A percentile compares a stretch with the other conserved stretches of the same genome.
Evolutionary conservation across 2,113 vertebrate genomes (phyloP).

Genomic region (Pantherophis guttatus): DNA sequence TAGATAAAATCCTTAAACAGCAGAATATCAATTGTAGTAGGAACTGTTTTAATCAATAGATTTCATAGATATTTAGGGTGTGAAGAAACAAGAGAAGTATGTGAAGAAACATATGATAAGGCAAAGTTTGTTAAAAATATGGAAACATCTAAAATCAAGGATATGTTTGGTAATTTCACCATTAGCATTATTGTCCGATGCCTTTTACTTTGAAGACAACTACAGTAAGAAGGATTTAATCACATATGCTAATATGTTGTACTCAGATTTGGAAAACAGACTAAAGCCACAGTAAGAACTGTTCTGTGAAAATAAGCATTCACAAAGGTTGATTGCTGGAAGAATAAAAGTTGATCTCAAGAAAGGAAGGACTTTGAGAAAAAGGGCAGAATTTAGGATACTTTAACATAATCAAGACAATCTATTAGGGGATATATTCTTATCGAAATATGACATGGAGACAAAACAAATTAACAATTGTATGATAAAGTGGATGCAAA

Average conservation of each 20-base stretch:
- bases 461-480: not conserved
- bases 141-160: not conserved
- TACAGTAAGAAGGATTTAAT: not conserved
- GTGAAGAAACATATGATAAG: not conserved
- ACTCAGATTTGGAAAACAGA: not conserved
- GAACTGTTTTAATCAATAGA: not conserved
- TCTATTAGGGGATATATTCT: not conserved
- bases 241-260: not conserved
- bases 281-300: not conserved
- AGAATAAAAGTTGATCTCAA: not conserved
- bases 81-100: not conserved
- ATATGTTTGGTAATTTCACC: not conserved
- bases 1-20: not conserved
- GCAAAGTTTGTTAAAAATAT: not conserved
- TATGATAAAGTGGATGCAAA: not conserved
- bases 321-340: not conserved
- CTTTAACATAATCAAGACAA: not conserved
- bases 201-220: not conserved
- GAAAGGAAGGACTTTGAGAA: not conserved
- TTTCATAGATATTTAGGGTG: not conserved
- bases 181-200: not conserved
- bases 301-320: not conserved
- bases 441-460: not conserved
- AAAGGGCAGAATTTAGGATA: not conserved
- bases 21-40: not conserved